Evolutionary conservation across 2,888 invertebrate genomes (phyloP).

Genomic region (Andrena trimmerana): DNA sequence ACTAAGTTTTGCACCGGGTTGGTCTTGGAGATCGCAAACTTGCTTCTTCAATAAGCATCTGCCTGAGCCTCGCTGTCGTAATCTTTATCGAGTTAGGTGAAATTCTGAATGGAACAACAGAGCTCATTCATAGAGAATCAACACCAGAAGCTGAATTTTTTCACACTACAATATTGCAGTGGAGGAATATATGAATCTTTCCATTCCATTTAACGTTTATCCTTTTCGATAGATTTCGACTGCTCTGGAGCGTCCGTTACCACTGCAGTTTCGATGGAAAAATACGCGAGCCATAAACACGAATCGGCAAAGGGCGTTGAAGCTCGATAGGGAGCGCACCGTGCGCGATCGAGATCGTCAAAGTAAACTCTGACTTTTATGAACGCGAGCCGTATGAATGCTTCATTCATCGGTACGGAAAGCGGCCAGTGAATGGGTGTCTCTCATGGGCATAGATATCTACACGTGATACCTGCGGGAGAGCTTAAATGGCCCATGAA

Average conservation of each 20-base stretch:
- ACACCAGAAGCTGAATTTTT: no score
- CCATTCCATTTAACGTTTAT: slow-evolving; percentile 1
- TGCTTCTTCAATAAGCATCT: no score
- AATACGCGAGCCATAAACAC: slow-evolving; percentile 6
- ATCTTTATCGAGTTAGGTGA: no score
- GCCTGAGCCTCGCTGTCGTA: no score
- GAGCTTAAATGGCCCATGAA: slow-evolving; percentile 67
- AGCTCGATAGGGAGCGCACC: slow-evolving; percentile 11
- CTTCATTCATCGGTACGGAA: slow-evolving; percentile 75
- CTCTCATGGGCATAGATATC: slow-evolving; percentile 68
- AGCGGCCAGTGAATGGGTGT: slow-evolving; percentile 65
- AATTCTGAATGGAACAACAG: no score
- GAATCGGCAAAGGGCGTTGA: slow-evolving; percentile 19
- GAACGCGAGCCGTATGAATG: slow-evolving; percentile 72
- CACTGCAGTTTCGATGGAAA: not conserved
- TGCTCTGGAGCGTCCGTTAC: not conserved
- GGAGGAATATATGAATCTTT: no score
- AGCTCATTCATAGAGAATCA: no score
- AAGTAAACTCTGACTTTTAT: slow-evolving; percentile 56
- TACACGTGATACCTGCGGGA: slow-evolving; percentile 64
- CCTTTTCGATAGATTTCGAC: slow-evolving; percentile 1
- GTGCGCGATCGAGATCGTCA: slow-evolving; percentile 48
- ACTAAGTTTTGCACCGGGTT: no score
- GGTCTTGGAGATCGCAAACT: no score
- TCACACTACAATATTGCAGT: no score